Percentiles rank a stretch among this genome's conserved stretches.
Evolutionary conservation across 2,797 vertebrate genomes (phyloP).

Genomic region (Glossophaga mutica): DNA sequence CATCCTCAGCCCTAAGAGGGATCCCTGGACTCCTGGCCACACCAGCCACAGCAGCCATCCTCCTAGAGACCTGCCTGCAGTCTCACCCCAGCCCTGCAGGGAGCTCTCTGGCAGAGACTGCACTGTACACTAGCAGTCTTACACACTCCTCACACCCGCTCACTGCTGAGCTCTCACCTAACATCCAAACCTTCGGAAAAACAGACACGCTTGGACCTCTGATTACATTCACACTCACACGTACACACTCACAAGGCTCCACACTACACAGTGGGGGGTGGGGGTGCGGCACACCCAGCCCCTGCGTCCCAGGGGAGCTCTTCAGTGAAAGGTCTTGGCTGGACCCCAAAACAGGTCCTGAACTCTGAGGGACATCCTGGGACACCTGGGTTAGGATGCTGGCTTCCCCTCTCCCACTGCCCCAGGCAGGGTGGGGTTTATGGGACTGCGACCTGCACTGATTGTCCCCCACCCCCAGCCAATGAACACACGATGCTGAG

Average conservation of each 20-base stretch:
- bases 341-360: background rate
- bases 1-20: background rate
- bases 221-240: constrained; percentile 2
- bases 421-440: background rate
- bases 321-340: background rate
- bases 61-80: background rate
- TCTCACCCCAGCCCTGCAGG: constrained; percentile 18
- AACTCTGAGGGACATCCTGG: background rate
- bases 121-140: background rate
- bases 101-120: background rate
- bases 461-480: no score
- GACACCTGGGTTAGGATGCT: background rate
- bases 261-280: background rate
- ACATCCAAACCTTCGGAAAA: background rate
- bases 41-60: background rate
- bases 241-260: background rate
- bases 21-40: background rate
- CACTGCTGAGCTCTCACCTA: background rate
- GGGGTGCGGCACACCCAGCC: background rate
- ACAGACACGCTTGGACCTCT: background rate
- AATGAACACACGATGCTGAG: background rate
- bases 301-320: background rate
- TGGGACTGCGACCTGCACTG: background rate
- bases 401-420: background rate
- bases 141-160: background rate